A percentile compares a stretch with the other conserved stretches of the same genome.
phyloP scores from a whole-genome alignment of 2,113 vertebrate species.

The Bubalus kerabau region DNA sequence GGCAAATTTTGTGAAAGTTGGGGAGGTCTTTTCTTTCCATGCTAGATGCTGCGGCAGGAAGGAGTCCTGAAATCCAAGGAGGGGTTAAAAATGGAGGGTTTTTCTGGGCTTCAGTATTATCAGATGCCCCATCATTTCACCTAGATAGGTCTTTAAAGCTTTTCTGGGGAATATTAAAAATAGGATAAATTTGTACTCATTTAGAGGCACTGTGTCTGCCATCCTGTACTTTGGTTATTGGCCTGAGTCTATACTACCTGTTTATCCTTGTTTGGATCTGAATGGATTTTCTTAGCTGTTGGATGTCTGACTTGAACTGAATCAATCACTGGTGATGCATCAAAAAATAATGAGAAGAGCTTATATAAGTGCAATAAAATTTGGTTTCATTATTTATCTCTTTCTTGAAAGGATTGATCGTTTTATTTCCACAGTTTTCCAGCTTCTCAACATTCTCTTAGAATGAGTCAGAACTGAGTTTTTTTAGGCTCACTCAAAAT shows the following conservation, averaged over 20 bases:
- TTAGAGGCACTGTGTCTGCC: not conserved
- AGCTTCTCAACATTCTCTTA: not conserved
- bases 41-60: not conserved
- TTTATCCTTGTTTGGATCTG: not conserved
- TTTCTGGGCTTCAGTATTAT: not conserved
- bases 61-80: not conserved
- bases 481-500: not conserved
- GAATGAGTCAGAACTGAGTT: constrained; percentile 1
- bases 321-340: not conserved
- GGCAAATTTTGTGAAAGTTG: not conserved
- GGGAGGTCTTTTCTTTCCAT: not conserved
- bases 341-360: not conserved
- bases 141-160: not conserved
- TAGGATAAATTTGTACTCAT: not conserved
- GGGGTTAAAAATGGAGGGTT: not conserved
- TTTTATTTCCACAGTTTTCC: not conserved
- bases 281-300: not conserved
- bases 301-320: not conserved
- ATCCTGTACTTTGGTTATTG: not conserved
- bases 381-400: not conserved
- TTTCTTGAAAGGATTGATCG: not conserved
- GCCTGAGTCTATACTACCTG: not conserved
- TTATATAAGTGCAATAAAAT: not conserved
- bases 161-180: not conserved
- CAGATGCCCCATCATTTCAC: not conserved